Conservation (phyloP, 2,113 vertebrate species). For the Chaetura pelagica region DNA sequence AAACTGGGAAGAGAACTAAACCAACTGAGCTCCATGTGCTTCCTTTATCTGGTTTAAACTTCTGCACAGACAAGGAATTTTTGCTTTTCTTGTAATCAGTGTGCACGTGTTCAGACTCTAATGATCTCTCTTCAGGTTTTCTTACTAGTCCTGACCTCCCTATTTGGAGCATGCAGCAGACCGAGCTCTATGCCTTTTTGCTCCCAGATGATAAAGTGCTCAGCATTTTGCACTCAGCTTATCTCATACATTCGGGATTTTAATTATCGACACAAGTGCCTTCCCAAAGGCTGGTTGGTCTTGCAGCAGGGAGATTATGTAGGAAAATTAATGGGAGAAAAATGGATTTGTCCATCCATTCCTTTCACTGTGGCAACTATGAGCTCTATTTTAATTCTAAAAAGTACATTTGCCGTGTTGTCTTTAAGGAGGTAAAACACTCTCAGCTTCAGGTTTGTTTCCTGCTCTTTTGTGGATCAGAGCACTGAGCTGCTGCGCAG, state of each 20-base stretch:
- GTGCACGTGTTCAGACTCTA: not conserved
- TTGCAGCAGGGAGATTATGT: not conserved
- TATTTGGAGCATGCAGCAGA: not conserved
- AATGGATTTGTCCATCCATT: not conserved
- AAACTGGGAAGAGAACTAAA: not conserved
- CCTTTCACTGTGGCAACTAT: not conserved
- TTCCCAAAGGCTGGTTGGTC: not conserved
- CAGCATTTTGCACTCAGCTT: not conserved
- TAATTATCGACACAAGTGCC: constrained; percentile 5
- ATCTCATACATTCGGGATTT: constrained; percentile 13
- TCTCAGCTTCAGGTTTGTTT: constrained; percentile 1
- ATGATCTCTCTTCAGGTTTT: not conserved
- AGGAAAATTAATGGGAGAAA: not conserved
- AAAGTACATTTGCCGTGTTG: not conserved
- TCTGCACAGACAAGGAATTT: not conserved
- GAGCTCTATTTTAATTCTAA: not conserved
- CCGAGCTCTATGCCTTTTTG: not conserved
- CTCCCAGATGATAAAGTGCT: not conserved
- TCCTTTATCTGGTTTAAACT: not conserved
- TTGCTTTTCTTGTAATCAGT: not conserved
- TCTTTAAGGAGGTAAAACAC: not conserved
- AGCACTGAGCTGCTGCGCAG: not conserved
- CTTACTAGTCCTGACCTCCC: not conserved
- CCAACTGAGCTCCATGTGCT: not conserved
- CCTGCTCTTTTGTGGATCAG: not conserved